Conservation (phyloP, 2,888 invertebrate species). For the Lapara coniferarum region DNA sequence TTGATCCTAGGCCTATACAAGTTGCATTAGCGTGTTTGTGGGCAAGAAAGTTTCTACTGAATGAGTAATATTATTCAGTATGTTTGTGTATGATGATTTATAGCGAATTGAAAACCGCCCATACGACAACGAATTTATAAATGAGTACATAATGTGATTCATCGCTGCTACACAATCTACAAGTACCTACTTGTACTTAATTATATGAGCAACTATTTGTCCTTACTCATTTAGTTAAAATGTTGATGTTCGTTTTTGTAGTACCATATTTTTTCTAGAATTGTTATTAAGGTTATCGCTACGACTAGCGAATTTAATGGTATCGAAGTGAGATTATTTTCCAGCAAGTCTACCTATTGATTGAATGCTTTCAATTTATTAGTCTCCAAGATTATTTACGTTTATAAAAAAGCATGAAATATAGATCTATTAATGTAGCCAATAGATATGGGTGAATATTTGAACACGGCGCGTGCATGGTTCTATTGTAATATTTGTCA, state of each 20-base stretch:
- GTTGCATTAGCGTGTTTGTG: background rate
- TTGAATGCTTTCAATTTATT: no score
- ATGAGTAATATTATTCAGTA: background rate
- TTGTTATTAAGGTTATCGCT: no score
- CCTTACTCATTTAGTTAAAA: background rate
- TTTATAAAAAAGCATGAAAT: no score
- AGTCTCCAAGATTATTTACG: no score
- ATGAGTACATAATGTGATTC: conserved; percentile 6
- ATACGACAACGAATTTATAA: background rate
- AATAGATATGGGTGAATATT: background rate
- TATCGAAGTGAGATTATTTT: no score
- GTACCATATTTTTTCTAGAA: no score
- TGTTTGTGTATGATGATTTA: conserved; percentile 8
- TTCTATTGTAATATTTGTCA: background rate
- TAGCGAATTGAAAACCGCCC: conserved; percentile 4
- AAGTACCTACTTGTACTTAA: background rate
- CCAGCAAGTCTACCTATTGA: no score
- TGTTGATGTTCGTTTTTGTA: no score
- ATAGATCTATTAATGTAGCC: no score
- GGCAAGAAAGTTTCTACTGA: background rate
- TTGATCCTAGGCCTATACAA: background rate
- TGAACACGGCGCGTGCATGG: background rate
- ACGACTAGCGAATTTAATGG: no score
- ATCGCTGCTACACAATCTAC: background rate
- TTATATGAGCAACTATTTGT: background rate